Percentiles rank a stretch among this genome's conserved stretches.
Evolutionary conservation across 2,113 vertebrate genomes (phyloP).

Genomic region (Sula dactylatra): DNA sequence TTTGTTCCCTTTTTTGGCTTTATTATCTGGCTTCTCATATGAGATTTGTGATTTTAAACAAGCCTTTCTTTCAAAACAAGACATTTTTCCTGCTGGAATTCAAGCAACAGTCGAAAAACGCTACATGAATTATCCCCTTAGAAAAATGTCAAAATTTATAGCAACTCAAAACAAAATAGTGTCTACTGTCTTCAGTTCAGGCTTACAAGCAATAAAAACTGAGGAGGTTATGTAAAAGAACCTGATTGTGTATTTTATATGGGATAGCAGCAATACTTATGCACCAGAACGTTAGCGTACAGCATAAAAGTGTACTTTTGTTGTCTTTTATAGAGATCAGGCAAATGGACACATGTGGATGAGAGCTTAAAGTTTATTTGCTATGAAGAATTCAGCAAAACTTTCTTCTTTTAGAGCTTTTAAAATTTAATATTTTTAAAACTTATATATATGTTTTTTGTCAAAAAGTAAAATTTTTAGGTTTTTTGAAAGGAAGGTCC

Average conservation of each 20-base stretch:
- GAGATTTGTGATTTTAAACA: constrained; percentile 55
- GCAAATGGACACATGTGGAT: neutral
- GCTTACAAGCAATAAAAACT: neutral
- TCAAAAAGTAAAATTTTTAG: neutral
- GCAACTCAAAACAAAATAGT: constrained; percentile 12
- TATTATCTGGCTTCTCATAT: constrained; percentile 40
- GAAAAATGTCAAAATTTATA: constrained; percentile 40
- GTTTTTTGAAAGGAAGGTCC: neutral
- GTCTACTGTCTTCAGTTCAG: neutral
- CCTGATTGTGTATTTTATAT: neutral
- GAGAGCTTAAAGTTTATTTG: neutral
- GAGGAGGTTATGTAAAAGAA: neutral
- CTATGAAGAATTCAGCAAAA: neutral
- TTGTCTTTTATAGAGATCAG: neutral
- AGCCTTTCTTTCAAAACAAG: constrained; percentile 55
- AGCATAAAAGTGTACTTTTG: neutral
- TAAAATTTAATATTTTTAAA: neutral
- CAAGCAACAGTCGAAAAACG: neutral
- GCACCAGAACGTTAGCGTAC: neutral
- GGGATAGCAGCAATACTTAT: neutral
- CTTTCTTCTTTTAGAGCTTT: neutral
- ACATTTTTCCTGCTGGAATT: constrained; percentile 56
- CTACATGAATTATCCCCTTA: constrained; percentile 14
- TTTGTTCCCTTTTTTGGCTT: constrained; percentile 60
- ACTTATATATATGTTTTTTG: neutral